Evolutionary conservation across 1,140 invertebrate species (phyloP), one percentile per base, ranked within the genome.

Genomic region (Eurosta solidaginis): DNA sequence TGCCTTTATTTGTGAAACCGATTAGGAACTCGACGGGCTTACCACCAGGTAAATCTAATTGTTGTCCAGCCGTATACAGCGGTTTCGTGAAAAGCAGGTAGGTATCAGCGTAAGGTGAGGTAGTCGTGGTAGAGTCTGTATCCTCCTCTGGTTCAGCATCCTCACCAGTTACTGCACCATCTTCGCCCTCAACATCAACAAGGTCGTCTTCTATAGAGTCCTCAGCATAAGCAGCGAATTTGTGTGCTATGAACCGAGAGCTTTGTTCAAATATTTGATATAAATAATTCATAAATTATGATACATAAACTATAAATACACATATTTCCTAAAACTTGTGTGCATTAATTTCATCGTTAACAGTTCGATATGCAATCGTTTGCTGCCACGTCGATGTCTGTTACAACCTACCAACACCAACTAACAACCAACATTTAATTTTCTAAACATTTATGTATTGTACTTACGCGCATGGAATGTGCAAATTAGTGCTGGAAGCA

Each of bases 1-100:
- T 91, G 45, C 97, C 98, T 87, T 96, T 97, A 89, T 99, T 99
- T 17, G 92, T 93, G 87, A 99, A 98, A 47, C 98, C 97, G 81
- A 99, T 96, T 2, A 99, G 90, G 85, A 99, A 96, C 88, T 98
- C 96, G 1, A 98, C 96, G 63, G 96, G 91, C 83, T 93, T 92
- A 73, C 98, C 97, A 87, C 95, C 97, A 87, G 82, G 84, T 78
- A 87, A 76, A 83, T 87, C 85, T 76, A 86, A 76, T 81, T 87
- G 85, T 78, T 82, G 82, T 10, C 86, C 85, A 12, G 85, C 77
- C 20, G 82, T 85, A 63, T 88, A 85, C 59, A 86, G 73, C 0
- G 97, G 97, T 88, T 96, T 96, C 4, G 94, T 97, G 86, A 99
- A 99, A 49, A 98, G 89, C 83, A 99, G 93, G 25, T 92, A 94